Base-by-base conservation (phyloP, 2,888 invertebrate species). In the Crossocerus cetratus region DNA sequence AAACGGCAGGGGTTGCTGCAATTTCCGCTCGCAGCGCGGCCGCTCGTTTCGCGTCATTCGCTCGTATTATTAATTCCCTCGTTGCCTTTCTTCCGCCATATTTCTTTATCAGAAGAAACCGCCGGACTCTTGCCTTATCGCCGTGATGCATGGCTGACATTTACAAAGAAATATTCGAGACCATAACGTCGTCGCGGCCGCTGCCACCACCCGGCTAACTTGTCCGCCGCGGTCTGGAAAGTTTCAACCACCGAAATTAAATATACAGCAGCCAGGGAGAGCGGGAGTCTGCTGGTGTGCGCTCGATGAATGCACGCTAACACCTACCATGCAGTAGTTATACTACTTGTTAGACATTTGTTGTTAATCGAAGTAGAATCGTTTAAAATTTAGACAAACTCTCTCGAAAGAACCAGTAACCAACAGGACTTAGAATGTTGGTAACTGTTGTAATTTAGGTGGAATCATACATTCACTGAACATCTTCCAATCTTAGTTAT, bases 51-150 rank as follows among this genome's bases (percentile, higher is more conserved):
- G 65, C 55, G 49, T 68, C 64, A 54, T 64, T 59, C 20, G 62
- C 8, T 23, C 22, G 65, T 65, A 69, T 74, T 74, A 75, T 75
- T 74, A 74, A 75, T 75, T 74, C 65, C 65, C 75, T 49, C 65
- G 63, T 45, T 53, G 11, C 18, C 32, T 54, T 69, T 57, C 56
- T 61, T 21, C 44, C 16, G 32, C 3, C 18, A 16, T 62, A 44
- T 60, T 71, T 67, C 60, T 61, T 74, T 71, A 60, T 71, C 73
- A 45, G 45, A 2, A 42, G 32, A 2, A 2, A 18, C 45, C 59
- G 59, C 43, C 59, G 68, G 21, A 20, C 22, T 22, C 22, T 60
- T n/a, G 21, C 45, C 44, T 60, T 60, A 60, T 60, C 60, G 60
- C 13, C 22, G 8, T 60, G 60, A 60, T n/a, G 60, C 21, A 60